Evolutionary conservation across 1,140 invertebrate genomes (phyloP), one percentile per base, ranked within the genome.

Genomic region (Drosophila nikananu): DNA sequence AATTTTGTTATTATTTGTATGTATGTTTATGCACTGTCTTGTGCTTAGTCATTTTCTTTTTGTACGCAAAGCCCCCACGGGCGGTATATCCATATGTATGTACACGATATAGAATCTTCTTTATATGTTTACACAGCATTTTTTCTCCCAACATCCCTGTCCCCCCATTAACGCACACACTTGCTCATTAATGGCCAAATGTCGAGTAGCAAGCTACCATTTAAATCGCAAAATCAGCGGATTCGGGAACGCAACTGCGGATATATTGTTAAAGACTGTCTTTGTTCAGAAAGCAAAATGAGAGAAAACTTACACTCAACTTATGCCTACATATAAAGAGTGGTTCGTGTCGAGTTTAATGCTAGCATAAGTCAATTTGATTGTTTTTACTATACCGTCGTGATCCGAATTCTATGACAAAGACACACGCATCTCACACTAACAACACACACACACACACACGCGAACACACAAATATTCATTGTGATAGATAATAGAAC

Each of bases 231-330:
- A 74, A 76, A 67, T 78, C 62, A 12, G 35, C 54, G 32, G 67
- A 59, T 30, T 35, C 52, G 68, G 23, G n/a, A 57, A 39, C 9
- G 35, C 61, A 77, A 48, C 62, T 78, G 46, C 74, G 58, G 52
- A 55, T 37, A 76, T 76, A 52, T 79, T 77, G 62, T 80, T 80
- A 81, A 91, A 91, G 89, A 91, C 89, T 91, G 89, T 87, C 83
- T 84, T 91, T 91, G 87, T 86, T 91, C 65, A 65, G 77, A 77
- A 80, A 71, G 73, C 63, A 61, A 62, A 61, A 64, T 10, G 17
- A 52, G 30, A 49, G 44, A 73, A 77, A 68, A 58, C 42, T 59
- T 61, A 77, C 27, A 42, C 51, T 46, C 54, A 21, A 59, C 58
- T 41, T 67, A 73, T 86, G 62, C 66, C 42, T 67, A 52, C 27